phyloP scores from a whole-genome alignment of 2,113 vertebrate species.

The Neodontobutis hainanensis region DNA sequence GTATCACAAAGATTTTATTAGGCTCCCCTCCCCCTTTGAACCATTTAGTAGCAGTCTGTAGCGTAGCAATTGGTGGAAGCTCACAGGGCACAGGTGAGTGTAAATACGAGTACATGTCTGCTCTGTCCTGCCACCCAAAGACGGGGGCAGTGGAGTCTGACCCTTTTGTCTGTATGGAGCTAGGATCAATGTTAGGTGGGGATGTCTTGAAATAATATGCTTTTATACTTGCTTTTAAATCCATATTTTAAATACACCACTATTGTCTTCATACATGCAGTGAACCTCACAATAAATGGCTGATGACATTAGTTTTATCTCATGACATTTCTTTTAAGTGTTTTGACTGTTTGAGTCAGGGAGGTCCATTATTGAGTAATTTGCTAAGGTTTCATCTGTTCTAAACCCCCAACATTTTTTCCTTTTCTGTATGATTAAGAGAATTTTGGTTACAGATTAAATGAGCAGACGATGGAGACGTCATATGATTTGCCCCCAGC shows the following conservation, averaged over 20 bases:
- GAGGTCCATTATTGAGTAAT: too few species aligned
- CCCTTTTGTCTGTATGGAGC: background rate
- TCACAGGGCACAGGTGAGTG: background rate
- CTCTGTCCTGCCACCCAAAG: too few species aligned
- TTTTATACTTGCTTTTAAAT: conserved; percentile 12
- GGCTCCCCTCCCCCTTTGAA: background rate
- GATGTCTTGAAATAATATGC: background rate
- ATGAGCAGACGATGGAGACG: too few species aligned
- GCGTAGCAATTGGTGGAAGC: conserved; percentile 3
- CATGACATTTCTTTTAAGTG: background rate
- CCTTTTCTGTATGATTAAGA: too few species aligned
- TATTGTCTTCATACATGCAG: background rate
- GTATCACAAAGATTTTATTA: background rate
- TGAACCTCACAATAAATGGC: conserved; percentile 1
- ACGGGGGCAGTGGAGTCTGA: background rate
- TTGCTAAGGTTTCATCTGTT: too few species aligned
- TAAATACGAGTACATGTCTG: background rate
- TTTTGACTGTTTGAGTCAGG: background rate
- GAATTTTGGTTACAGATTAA: too few species aligned
- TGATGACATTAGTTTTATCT: background rate
- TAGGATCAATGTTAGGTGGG: background rate
- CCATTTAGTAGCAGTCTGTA: background rate
- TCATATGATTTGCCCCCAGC: too few species aligned
- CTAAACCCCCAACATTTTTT: too few species aligned
- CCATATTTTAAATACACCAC: background rate